A percentile compares a stretch with the other conserved stretches of the same genome.
Conservation (phyloP, 2,113 vertebrate species). For the Morone chrysops region DNA sequence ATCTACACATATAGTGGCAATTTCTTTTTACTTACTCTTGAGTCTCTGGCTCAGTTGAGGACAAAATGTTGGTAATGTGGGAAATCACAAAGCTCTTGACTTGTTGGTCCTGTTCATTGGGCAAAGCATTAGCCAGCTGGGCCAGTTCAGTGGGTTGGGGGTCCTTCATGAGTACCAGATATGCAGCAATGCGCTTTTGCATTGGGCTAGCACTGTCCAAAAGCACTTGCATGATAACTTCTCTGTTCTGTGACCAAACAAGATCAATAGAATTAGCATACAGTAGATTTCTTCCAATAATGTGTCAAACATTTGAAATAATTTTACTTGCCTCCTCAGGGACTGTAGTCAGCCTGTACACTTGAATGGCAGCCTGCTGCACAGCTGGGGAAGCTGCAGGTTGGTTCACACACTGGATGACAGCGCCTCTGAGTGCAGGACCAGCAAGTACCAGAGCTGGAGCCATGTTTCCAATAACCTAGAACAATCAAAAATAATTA, state of each 20-base stretch:
- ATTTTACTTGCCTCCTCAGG: constrained; percentile 85
- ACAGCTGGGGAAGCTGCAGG: constrained; percentile 81
- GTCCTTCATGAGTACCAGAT: constrained; percentile 92
- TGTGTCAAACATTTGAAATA: neutral
- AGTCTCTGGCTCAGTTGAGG: constrained; percentile 84
- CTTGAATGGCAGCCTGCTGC: constrained; percentile 94
- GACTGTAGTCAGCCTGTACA: constrained; percentile 87
- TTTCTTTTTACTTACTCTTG: constrained; percentile 82
- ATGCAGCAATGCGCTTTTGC: constrained; percentile 92
- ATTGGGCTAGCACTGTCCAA: constrained; percentile 78
- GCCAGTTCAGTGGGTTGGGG: constrained; percentile 85
- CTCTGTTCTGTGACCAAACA: constrained; percentile 82
- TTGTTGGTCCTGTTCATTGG: constrained; percentile 85
- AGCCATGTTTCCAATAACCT: constrained; percentile 96
- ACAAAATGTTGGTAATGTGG: constrained; percentile 91
- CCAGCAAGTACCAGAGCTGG: constrained; percentile 83
- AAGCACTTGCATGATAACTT: constrained; percentile 85
- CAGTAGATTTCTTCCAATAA: neutral
- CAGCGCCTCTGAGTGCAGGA: constrained; percentile 83
- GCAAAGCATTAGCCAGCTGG: constrained; percentile 81
- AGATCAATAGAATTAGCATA: neutral
- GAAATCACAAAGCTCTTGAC: constrained; percentile 92
- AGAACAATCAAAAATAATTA: constrained; percentile 3
- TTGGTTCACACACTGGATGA: constrained; percentile 87
- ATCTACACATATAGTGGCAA: too few species aligned